Evolutionary conservation across 2,888 invertebrate species (phyloP), one percentile per base, ranked within the genome.

Genomic region (Cynaeus angustus): DNA sequence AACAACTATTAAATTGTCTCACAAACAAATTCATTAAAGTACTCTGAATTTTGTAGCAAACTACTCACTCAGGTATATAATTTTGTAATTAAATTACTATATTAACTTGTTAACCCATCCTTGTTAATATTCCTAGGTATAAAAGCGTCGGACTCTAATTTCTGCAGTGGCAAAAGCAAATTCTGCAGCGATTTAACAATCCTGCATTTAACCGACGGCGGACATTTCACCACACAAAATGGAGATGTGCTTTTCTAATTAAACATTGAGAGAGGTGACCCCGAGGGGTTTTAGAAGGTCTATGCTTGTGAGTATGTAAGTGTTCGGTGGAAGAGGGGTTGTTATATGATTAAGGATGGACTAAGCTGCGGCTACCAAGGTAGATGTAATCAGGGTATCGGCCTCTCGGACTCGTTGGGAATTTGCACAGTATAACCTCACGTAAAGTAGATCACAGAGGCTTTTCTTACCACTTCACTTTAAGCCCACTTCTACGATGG

Each of bases 371-470:
- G 73, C 56, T 37, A 33, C 53, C 50, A 70, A 73, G 72, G 72
- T 72, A 62, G 66, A 74, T 68, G 71, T 72, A 74, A 72, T 74
- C 72, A 65, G 72, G 66, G 65, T 68, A 71, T 68, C 68, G 53
- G 65, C 62, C 62, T 71, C 50, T 58, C 61, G 61, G 62, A 69
- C 58, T 70, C 61, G 66, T 46, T 50, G 67, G 67, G 70, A 71
- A 72, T 62, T 74, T 69, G 68, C 62, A 65, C 59, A 48, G 68
- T 38, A 33, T 50, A 55, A 62, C 61, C 66, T 45, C 55, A 66
- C 33, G 67, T 62, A 71, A 71, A 67, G 67, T 68, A 68, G 71
- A 71, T 68, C 64, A 46, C 64, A 41, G 16, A 10, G 46, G 70
- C 67, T 70, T 67, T 67, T 70, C 70, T 70, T 67, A 70, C 70